Percentiles rank a stretch among this genome's conserved stretches.
Conservation (phyloP, 2,113 vertebrate genomes). For the Labeo rohita region DNA sequence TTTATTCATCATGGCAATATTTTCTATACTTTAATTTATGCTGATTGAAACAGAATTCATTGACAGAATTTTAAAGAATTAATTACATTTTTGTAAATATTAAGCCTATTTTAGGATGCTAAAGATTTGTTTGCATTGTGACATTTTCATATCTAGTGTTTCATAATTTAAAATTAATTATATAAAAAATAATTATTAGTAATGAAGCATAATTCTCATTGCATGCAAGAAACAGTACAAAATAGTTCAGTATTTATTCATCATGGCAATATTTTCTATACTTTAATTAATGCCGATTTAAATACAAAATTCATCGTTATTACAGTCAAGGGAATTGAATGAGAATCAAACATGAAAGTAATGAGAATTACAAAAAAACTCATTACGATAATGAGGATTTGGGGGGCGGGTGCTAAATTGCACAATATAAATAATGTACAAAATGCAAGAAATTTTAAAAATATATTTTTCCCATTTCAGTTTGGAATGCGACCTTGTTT, state of each 20-base stretch:
- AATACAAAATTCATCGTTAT: background rate
- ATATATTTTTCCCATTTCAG: background rate
- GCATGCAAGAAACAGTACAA: background rate
- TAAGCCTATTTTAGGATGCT: background rate
- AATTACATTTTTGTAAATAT: background rate
- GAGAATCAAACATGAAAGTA: background rate
- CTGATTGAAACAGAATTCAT: background rate
- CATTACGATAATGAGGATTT: slow-evolving; percentile 4
- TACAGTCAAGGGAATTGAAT: background rate
- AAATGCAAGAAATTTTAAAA: background rate
- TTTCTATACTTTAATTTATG: background rate
- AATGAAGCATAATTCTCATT: background rate
- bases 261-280: background rate
- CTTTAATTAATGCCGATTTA: background rate
- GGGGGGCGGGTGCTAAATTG: background rate
- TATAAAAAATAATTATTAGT: background rate
- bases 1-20: background rate
- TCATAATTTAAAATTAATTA: background rate
- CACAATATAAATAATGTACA: background rate
- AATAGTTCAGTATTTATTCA: background rate
- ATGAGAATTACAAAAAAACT: background rate
- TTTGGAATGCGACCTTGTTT: background rate
- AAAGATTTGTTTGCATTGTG: background rate
- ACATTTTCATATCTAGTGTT: background rate
- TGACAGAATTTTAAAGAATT: background rate